A percentile compares a stretch with the other conserved stretches of the same genome.
Conservation (phyloP, 92 coral and sea anemone genomes). For the Heteractis magnifica region DNA sequence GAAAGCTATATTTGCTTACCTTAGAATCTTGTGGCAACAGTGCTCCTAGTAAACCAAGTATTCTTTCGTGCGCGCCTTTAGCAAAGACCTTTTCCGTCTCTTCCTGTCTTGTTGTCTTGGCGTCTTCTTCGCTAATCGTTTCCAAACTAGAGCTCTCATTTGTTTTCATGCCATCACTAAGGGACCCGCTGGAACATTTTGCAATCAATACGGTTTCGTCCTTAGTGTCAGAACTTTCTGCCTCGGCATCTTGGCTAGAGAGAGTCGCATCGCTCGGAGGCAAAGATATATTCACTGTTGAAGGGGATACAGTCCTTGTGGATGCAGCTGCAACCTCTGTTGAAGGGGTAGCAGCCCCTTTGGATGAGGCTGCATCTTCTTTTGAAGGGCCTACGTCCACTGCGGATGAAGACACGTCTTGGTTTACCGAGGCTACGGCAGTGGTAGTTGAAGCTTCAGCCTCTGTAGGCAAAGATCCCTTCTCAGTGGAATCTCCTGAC, state of each 20-base stretch:
- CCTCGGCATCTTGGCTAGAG: background rate
- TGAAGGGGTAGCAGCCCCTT: background rate
- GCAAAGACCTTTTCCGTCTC: slow-evolving; percentile 71
- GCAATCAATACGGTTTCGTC: background rate
- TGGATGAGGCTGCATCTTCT: background rate
- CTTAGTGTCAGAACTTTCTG: background rate
- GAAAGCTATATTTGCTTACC: slow-evolving; percentile 39
- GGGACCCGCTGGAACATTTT: slow-evolving; percentile 2
- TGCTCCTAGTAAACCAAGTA: slow-evolving; percentile 92
- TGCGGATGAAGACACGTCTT: background rate
- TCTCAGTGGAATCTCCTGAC: background rate
- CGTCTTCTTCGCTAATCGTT: slow-evolving; percentile 27
- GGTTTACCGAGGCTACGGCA: background rate
- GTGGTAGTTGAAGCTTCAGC: background rate
- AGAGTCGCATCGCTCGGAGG: background rate
- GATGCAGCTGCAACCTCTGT: background rate
- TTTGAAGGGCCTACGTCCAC: slow-evolving; percentile 3
- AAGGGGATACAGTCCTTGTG: slow-evolving; percentile 1
- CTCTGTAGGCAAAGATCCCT: background rate
- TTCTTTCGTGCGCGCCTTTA: slow-evolving; percentile 72
- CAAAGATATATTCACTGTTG: background rate
- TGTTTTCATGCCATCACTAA: slow-evolving; percentile 8
- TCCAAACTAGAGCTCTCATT: slow-evolving; percentile 17
- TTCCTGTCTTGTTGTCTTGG: slow-evolving; percentile 44
- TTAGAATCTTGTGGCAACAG: slow-evolving; percentile 88